A percentile compares a stretch with the other conserved stretches of the same genome.
Evolutionary conservation across 2,113 vertebrate species (phyloP).

Genomic region (Numenius arquata): DNA sequence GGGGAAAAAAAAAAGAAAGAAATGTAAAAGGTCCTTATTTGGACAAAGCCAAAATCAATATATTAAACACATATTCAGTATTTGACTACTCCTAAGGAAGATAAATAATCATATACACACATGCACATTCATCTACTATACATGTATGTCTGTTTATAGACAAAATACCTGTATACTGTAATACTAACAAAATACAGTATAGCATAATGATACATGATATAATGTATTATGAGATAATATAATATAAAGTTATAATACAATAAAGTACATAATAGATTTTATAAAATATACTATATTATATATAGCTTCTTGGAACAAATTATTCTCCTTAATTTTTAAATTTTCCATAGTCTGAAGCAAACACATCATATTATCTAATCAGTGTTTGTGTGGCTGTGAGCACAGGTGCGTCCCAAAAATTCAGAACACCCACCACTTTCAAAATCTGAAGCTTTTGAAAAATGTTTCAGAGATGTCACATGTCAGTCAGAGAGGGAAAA

Average conservation of each 20-base stretch:
- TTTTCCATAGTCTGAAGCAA: conserved; percentile 38
- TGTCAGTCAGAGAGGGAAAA: conserved; percentile 78
- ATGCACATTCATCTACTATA: not conserved
- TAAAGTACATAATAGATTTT: not conserved
- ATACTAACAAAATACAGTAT: not conserved
- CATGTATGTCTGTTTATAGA: not conserved
- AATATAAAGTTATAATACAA: not conserved
- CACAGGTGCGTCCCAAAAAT: conserved; percentile 60
- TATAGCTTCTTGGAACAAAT: conserved; percentile 42
- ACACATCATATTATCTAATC: conserved; percentile 6
- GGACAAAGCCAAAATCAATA: not conserved
- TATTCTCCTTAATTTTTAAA: conserved; percentile 57
- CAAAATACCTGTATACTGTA: not conserved
- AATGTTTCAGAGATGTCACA: conserved; percentile 75
- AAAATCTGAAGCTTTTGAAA: conserved; percentile 64
- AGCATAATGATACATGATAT: not conserved
- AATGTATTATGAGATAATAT: not conserved
- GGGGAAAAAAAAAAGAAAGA: not conserved
- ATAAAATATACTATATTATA: not conserved
- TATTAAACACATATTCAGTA: not conserved
- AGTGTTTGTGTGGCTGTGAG: conserved; percentile 57
- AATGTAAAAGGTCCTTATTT: not conserved
- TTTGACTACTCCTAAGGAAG: not conserved
- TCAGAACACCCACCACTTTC: conserved; percentile 67
- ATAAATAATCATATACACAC: not conserved